Evolutionary conservation across 2,113 vertebrate genomes (phyloP).

Genomic region (Muntiacus muntjak): DNA sequence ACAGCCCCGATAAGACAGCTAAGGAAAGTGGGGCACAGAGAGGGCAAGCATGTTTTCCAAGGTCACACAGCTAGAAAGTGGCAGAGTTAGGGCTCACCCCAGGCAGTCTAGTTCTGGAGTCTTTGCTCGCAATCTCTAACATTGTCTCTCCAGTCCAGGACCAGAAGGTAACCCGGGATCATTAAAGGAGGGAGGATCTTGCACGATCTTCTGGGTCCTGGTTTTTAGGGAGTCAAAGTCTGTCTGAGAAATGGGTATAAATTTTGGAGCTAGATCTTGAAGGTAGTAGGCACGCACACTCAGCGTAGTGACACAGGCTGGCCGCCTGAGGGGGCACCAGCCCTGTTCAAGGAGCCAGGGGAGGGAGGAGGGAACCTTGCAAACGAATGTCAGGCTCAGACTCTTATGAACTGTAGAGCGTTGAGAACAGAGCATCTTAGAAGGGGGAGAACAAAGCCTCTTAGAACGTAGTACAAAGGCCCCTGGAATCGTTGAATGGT

Average conservation of each 20-base stretch:
- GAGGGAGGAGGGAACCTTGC: neutral
- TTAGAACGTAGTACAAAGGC: conserved; percentile 62
- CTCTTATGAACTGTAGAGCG: neutral
- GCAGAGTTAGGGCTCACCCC: neutral
- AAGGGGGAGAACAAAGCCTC: conserved; percentile 63
- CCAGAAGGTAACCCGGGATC: neutral
- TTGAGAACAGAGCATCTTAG: conserved; percentile 55
- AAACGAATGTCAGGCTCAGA: neutral
- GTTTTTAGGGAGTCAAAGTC: neutral
- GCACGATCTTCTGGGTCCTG: neutral
- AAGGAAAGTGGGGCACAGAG: neutral
- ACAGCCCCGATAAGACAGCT: neutral
- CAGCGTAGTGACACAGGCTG: conserved; percentile 25
- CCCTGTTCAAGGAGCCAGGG: neutral
- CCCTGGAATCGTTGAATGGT: neutral
- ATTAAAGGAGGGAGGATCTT: neutral
- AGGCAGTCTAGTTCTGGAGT: neutral
- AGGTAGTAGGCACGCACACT: neutral
- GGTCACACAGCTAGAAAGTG: neutral
- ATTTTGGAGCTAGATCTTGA: neutral
- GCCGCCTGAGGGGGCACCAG: conserved; percentile 54
- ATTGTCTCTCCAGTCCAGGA: neutral
- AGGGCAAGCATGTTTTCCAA: neutral
- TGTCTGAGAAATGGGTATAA: conserved; percentile 29
- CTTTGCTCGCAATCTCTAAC: neutral